phyloP scores from a whole-genome alignment of 1,140 invertebrate genomes.

The Maconellicoccus hirsutus region DNA sequence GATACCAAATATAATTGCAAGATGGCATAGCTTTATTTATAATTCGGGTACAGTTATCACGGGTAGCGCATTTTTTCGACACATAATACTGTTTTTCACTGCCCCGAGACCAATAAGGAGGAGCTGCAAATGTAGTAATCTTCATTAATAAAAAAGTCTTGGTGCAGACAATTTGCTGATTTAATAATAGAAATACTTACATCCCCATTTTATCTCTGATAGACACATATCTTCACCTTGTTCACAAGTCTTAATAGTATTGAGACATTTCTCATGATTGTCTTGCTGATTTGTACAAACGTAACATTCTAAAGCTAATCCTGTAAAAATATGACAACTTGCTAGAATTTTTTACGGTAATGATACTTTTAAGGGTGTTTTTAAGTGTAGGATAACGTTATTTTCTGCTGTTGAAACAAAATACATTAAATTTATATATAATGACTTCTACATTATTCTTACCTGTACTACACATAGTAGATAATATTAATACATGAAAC shows the following conservation, averaged over 20 bases:
- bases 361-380: too few species aligned
- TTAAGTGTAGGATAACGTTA: too few species aligned
- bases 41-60: slow-evolving; percentile 59
- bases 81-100: slow-evolving; percentile 90
- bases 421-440: too few species aligned
- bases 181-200: slow-evolving; percentile 39
- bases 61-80: slow-evolving; percentile 78
- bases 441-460: too few species aligned
- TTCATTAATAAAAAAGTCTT: not conserved
- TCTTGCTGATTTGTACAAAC: slow-evolving; percentile 85
- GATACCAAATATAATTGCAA: slow-evolving; percentile 93
- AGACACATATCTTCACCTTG: slow-evolving; percentile 76
- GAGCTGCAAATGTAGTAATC: slow-evolving; percentile 59
- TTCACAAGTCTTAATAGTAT: slow-evolving; percentile 82
- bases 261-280: slow-evolving; percentile 85
- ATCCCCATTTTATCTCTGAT: slow-evolving; percentile 80
- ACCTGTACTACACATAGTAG: too few species aligned
- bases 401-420: too few species aligned
- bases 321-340: too few species aligned
- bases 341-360: too few species aligned
- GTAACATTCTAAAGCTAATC: slow-evolving; percentile 76
- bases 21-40: slow-evolving; percentile 54
- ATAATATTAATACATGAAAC: too few species aligned
- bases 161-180: not conserved
- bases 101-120: slow-evolving; percentile 86